A percentile compares a stretch with the other conserved stretches of the same genome.
Evolutionary conservation across 2,888 invertebrate genomes (phyloP).

Genomic region (Andrena bucephala): DNA sequence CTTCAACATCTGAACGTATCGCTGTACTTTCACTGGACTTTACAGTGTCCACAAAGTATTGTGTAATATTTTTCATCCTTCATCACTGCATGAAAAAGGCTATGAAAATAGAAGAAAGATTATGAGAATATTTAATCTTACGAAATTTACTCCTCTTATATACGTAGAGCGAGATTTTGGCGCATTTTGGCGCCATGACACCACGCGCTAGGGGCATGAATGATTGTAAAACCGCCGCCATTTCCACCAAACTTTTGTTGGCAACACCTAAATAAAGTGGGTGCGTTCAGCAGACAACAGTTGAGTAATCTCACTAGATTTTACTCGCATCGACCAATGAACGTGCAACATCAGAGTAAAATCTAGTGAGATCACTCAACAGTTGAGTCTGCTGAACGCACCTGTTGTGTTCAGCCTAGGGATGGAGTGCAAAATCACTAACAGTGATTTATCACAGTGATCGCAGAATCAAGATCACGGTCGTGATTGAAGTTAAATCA

Average conservation of each 20-base stretch:
- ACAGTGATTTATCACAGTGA: too few species aligned
- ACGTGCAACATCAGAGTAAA: too few species aligned
- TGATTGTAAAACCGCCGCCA: background rate
- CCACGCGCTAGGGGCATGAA: background rate
- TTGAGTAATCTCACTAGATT: too few species aligned
- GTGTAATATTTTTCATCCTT: constrained; percentile 79
- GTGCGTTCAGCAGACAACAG: too few species aligned
- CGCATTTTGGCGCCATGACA: constrained; percentile 69
- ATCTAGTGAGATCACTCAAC: too few species aligned
- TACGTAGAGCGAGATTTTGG: constrained; percentile 55
- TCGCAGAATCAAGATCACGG: too few species aligned
- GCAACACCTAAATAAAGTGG: background rate
- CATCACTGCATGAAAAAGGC: constrained; percentile 20
- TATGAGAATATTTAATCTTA: constrained; percentile 1
- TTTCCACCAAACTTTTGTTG: background rate
- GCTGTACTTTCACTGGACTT: constrained; percentile 57
- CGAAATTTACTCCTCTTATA: background rate
- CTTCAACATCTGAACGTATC: constrained; percentile 49
- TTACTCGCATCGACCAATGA: too few species aligned
- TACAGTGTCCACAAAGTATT: constrained; percentile 75
- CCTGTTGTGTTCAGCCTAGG: too few species aligned
- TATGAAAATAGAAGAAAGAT: background rate
- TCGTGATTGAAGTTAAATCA: too few species aligned
- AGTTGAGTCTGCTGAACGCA: too few species aligned
- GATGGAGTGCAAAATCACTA: too few species aligned